phyloP scores from a whole-genome alignment of 2,113 vertebrate species.

The Clarias magur region DNA sequence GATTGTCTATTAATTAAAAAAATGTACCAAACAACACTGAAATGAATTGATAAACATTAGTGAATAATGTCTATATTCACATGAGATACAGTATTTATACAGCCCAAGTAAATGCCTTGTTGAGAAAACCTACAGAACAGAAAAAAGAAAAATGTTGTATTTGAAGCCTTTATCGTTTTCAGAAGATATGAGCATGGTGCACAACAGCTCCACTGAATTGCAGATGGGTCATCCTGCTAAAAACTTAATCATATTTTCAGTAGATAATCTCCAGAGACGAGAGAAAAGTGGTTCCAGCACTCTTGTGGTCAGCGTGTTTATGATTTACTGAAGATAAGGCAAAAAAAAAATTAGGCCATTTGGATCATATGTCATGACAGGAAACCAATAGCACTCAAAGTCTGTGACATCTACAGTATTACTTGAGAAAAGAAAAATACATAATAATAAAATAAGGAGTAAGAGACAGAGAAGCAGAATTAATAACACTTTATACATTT shows the following conservation, averaged over 20 bases:
- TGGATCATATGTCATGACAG: slow-evolving; percentile 50
- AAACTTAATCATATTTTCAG: slow-evolving; percentile 48
- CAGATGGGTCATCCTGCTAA: slow-evolving; percentile 59
- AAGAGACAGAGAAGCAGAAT: neutral
- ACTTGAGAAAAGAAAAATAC: slow-evolving; percentile 20
- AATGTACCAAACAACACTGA: neutral
- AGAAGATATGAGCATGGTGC: slow-evolving; percentile 26
- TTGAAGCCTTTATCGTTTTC: neutral
- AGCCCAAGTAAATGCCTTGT: neutral
- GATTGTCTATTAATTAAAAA: neutral
- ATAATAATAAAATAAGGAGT: neutral
- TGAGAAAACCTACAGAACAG: neutral
- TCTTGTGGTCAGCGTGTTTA: slow-evolving; percentile 56
- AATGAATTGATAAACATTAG: neutral
- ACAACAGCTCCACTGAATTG: slow-evolving; percentile 54
- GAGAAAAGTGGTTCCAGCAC: slow-evolving; percentile 34
- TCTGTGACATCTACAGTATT: slow-evolving; percentile 11
- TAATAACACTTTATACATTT: neutral
- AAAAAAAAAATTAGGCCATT: slow-evolving; percentile 42
- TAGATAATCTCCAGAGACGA: slow-evolving; percentile 47
- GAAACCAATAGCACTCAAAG: slow-evolving; percentile 43
- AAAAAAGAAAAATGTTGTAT: neutral
- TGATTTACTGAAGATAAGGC: slow-evolving; percentile 58
- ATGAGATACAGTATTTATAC: neutral
- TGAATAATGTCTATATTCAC: neutral